Conservation (phyloP, 2,797 vertebrate species). For the Octomys mimax region DNA sequence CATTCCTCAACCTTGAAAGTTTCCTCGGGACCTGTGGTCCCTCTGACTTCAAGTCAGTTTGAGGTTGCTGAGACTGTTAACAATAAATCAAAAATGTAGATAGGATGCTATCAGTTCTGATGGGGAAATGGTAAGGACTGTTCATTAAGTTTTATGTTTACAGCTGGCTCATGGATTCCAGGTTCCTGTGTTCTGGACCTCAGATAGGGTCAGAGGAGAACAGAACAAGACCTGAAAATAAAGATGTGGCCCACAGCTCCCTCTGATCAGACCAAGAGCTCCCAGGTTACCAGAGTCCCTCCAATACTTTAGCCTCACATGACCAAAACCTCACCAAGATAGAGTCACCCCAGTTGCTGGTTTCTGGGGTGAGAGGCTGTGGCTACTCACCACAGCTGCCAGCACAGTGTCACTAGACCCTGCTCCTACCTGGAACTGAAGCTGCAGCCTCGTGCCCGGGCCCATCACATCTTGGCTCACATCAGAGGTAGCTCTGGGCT, state of each 20-base stretch:
- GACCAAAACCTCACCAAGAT: not conserved
- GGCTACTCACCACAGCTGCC: slow-evolving; percentile 73
- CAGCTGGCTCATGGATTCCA: not conserved
- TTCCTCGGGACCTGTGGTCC: not conserved
- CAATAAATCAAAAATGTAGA: not conserved
- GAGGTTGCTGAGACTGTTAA: not conserved
- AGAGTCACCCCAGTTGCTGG: not conserved
- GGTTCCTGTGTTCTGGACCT: not conserved
- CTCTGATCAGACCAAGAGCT: not conserved
- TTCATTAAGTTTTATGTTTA: not conserved
- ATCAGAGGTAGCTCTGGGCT: not conserved
- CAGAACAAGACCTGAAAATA: not conserved
- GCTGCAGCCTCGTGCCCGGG: not conserved
- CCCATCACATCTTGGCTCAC: not conserved
- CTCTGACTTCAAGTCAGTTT: slow-evolving; percentile 38
- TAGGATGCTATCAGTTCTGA: not conserved
- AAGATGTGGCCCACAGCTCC: not conserved
- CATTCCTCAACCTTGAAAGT: not conserved
- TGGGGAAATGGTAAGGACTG: not conserved
- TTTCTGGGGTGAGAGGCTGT: not conserved
- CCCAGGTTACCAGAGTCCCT: not conserved
- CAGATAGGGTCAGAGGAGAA: not conserved
- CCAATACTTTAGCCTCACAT: not conserved
- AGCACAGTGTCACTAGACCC: not conserved
- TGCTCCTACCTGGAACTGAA: not conserved